Base-by-base conservation (phyloP, 2,797 vertebrate genomes). In the Microchirus variegatus region DNA sequence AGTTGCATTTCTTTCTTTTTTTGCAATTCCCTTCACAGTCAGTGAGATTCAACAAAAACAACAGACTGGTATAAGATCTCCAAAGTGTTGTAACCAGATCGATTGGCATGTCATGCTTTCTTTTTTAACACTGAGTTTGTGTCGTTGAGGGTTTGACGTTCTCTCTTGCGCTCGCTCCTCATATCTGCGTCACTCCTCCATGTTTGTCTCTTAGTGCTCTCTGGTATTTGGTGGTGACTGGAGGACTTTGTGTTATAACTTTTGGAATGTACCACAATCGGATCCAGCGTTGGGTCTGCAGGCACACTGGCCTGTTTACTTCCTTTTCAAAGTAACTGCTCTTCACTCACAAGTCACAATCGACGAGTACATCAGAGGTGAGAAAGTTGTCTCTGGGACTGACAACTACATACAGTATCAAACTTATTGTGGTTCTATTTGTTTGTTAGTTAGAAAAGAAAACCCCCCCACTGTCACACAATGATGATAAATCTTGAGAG, bases 221-320 rank as follows among this genome's bases (percentile, higher is more conserved):
- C 9, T 35, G 60, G 48, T 41, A 47, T 46, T 45, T 18, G 0
- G 8, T 4, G 17, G 44, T 48, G 13, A 5, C 1, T 16, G 52
- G 46, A 45, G 0, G 18, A 3, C 44, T 8, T 35, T 8, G 16
- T 53, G 37, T 49, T 1, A 1, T 55, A 59, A 16, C 0, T 36
- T 43, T 49, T 38, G 58, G 50, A 71, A 80, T 59, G 57, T 31
- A 22, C 19, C 35, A 18, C 73, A 60, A 81, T 55, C 53, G 26
- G 1, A 37, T 58, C 56, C 67, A 81, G 62, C 9, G 10, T 14
- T 36, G 8, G 0, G 14, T n/a, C 9, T 46, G 8, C 13, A 4
- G 37, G 59, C 9, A 0, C 26, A n/a, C 9, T 2, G 16, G 3
- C 2, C 22, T 31, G 15, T 16, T 14, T 3, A 19, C 10, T 51